These are phyloP conservation scores for Porites rus DNA, from an alignment of 92 coral and sea anemone genomes.

Conservation along the genomic window DNA sequence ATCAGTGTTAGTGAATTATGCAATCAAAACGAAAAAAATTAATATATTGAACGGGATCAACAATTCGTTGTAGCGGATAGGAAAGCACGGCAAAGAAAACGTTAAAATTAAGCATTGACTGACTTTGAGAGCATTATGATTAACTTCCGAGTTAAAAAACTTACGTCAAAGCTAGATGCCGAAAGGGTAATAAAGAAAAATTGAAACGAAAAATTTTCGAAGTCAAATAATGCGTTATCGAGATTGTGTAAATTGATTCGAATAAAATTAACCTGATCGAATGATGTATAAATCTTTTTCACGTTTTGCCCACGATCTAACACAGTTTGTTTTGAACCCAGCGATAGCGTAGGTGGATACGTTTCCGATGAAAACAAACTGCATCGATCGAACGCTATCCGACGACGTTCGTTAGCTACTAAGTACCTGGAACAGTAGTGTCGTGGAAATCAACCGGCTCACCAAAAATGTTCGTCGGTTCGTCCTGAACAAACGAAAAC, in stretches of 20 bases:
- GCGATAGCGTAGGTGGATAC: slow-evolving; percentile 47
- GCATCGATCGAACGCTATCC: slow-evolving; percentile 24
- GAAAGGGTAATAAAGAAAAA: not conserved
- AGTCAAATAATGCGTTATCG: slow-evolving; percentile 4
- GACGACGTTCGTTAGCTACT: slow-evolving; percentile 30
- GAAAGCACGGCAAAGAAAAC: slow-evolving; percentile 21
- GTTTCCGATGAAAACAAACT: slow-evolving; percentile 53
- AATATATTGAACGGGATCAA: slow-evolving; percentile 6
- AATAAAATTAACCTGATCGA: slow-evolving; percentile 16
- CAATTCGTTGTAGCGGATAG: not conserved
- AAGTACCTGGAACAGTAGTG: slow-evolving; percentile 96
- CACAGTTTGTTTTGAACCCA: slow-evolving; percentile 23
- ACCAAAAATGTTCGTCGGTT: slow-evolving; percentile 96
- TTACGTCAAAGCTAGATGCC: not conserved
- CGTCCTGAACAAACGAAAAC: slow-evolving; percentile 85
- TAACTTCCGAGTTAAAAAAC: not conserved
- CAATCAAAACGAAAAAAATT: slow-evolving; percentile 5
- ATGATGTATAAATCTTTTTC: not conserved
- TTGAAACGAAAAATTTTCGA: not conserved
- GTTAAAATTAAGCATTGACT: not conserved
- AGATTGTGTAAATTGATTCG: slow-evolving; percentile 28
- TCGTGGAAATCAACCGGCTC: slow-evolving; percentile 99
- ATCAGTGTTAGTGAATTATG: slow-evolving; percentile 42
- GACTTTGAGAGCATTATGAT: not conserved
- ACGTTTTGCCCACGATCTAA: slow-evolving; percentile 33